Percentiles rank a stretch among this genome's conserved stretches.
These are phyloP conservation scores for Myioborus miniatus DNA, from an alignment of 2,797 vertebrate species.

Conservation along the genomic window DNA sequence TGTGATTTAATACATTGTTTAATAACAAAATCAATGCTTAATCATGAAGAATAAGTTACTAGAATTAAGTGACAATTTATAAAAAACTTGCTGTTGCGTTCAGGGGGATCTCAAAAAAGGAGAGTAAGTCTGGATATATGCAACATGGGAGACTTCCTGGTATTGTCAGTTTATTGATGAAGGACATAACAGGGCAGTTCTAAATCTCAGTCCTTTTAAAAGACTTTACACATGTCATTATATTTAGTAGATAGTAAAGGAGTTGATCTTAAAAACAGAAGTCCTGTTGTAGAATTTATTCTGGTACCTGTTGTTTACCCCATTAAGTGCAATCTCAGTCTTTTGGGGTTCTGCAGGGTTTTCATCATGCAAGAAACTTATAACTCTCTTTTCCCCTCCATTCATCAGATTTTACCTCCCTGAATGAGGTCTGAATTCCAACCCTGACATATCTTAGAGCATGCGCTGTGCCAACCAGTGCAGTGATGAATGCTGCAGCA, in stretches of 20 bases:
- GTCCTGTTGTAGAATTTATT: neutral
- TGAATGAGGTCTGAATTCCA: neutral
- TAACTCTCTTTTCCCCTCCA: neutral
- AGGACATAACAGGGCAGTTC: neutral
- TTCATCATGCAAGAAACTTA: neutral
- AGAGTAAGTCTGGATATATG: neutral
- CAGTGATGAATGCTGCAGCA: neutral
- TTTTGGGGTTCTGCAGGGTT: neutral
- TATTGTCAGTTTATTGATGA: neutral
- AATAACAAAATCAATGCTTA: neutral
- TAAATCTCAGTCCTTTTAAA: neutral
- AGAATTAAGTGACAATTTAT: neutral
- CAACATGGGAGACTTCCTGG: neutral
- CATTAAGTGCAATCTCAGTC: neutral
- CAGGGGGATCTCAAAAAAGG: neutral
- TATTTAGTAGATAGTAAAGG: neutral
- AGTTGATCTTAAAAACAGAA: neutral
- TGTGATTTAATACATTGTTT: neutral
- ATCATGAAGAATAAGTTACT: neutral
- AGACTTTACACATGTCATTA: fast-evolving
- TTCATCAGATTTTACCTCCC: neutral
- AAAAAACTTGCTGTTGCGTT: neutral
- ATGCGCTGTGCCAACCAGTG: neutral
- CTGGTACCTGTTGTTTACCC: neutral
- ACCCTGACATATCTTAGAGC: neutral